Percentiles rank a stretch among this genome's conserved stretches.
Conservation (phyloP, 2,113 vertebrate genomes). For the Pseudonaja textilis region DNA sequence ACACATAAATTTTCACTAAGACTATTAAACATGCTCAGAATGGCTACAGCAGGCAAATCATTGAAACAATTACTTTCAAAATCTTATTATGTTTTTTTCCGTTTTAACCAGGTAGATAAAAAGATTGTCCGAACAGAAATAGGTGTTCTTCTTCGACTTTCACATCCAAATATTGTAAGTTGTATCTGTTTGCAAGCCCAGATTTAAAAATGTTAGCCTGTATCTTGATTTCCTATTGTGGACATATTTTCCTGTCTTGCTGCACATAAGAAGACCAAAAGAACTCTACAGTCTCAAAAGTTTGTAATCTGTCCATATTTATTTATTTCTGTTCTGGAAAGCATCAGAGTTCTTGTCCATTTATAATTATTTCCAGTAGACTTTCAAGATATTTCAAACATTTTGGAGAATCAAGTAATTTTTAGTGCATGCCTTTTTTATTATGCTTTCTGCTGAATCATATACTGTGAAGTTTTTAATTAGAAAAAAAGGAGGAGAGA, state of each 20-base stretch:
- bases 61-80: neutral
- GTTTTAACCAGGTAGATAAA: constrained; percentile 83
- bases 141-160: constrained; percentile 85
- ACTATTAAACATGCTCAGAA: neutral
- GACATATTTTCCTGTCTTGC: neutral
- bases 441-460: neutral
- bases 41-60: neutral
- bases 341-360: neutral
- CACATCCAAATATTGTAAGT: constrained; percentile 90
- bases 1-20: neutral
- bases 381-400: neutral
- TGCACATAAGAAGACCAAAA: neutral
- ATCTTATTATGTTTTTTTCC: constrained; percentile 40
- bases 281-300: neutral
- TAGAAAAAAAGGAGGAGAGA: neutral
- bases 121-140: constrained; percentile 89
- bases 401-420: neutral
- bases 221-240: neutral
- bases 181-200: constrained; percentile 17
- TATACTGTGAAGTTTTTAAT: neutral
- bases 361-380: neutral
- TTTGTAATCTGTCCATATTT: neutral
- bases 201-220: neutral
- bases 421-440: neutral
- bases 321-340: neutral